Evolutionary conservation across 2,797 vertebrate species (phyloP), one percentile per base, ranked within the genome.

Genomic region (Buphagus erythrorhynchus): DNA sequence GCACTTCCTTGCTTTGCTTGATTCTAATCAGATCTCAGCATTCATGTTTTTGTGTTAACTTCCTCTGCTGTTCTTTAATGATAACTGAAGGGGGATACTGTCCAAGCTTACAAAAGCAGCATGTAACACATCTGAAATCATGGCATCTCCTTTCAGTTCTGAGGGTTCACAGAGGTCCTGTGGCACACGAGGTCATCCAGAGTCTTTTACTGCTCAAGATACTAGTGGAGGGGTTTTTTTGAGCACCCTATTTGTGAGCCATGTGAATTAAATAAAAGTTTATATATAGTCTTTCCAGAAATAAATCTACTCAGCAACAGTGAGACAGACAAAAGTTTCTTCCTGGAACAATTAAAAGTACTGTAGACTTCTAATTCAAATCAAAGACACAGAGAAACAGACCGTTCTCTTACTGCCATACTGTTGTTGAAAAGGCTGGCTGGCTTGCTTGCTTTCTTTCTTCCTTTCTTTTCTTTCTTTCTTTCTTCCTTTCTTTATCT

Each of bases 11-110:
- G 96, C 95, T 88, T 79, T 38, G 0, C 89, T 90, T 95, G 96
- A 95, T 97, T 93, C 95, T 96, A 96, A 97, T 96, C 96, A 97
- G 94, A 92, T 63, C 95, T 86, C 89, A 79, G 83, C 69, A 86
- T 73, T 95, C 9, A 18, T 96, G 94, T 90, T 95, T 96, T 96
- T 96, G 94, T 95, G 95, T 78, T 94, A 73, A 97, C 96, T 96
- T 97, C 96, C 96, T 96, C 73, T 95, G 91, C 96, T 95, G 93
- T 21, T 91, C 96, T 92, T 88, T 78, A 93, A 96, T 86, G 95
- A 94, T 93, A 95, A 94, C 91, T 90, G 65, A 89, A 86, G 80
- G 74, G 84, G 80, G 76, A 92, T 49, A 87, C 63, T 91, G 95
- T 88, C 85, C 92, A 93, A 88, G 65, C 78, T 62, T 86, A 54